Base-by-base conservation (phyloP, 2,797 vertebrate species). In the Malurus leucopterus region DNA sequence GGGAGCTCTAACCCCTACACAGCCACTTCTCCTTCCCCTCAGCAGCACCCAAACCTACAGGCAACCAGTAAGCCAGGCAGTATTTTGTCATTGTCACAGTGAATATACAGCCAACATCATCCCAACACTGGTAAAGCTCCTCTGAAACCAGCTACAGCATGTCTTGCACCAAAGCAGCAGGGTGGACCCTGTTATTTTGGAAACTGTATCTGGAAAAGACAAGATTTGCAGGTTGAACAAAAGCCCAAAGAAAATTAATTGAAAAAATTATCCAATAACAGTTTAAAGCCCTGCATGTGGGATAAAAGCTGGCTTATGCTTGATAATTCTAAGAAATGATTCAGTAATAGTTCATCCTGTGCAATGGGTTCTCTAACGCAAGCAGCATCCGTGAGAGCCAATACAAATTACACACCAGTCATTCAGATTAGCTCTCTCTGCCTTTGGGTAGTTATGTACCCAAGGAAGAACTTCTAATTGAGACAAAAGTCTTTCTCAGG, bases 301-400 rank as follows among this genome's bases (percentile, higher is more conserved):
- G 68, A 92, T 84, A 61, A 91, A 94, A 93, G 43, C 46, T 9
- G 13, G 40, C 32, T 82, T 64, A 81, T 54, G 43, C 51, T 59
- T 82, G 74, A 86, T 64, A 86, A 91, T 84, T 68, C 68, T 57
- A 88, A 91, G 61, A 86, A 88, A 88, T 90, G 19, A 92, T 84
- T 93, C 81, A 88, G 68, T 86, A 78, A 63, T 36, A 79, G 84
- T 65, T 93, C 47, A 91, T 84, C 62, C 61, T 47, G 18, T 54
- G 46, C 61, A 89, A 67, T 38, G 32, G 15, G 46, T 70, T 81
- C 77, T 69, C 46, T 73, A 90, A 95, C 11, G n/a, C 61, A 80
- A 80, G 77, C 27, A 88, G 36, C 40, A 41, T 58, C 54, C 65
- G 30, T 8, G 27, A 74, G 8, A 88, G 59, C 62, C 50, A 89